Evolutionary conservation across 2,888 invertebrate species (phyloP).

Genomic region (Cantharis rustica): DNA sequence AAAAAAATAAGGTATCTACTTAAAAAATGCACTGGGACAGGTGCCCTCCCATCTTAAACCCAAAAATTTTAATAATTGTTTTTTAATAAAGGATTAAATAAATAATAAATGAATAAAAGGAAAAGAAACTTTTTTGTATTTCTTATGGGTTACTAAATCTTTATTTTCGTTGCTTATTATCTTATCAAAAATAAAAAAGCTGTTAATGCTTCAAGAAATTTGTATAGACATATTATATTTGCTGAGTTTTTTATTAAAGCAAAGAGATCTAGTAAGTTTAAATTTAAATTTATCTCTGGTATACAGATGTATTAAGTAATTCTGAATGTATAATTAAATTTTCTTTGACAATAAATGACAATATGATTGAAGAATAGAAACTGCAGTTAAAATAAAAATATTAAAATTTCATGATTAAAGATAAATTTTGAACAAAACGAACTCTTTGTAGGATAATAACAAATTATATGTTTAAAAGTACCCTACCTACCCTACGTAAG

Average conservation of each 20-base stretch:
- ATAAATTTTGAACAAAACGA: neutral
- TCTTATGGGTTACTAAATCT: no score
- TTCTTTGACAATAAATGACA: neutral
- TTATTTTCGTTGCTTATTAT: no score
- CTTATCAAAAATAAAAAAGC: no score
- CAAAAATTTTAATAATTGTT: no score
- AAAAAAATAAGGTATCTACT: no score
- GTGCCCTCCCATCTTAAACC: no score
- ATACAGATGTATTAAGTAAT: neutral
- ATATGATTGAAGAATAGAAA: neutral
- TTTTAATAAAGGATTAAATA: no score
- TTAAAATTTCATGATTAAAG: neutral
- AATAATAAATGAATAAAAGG: no score
- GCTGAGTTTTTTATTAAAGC: neutral
- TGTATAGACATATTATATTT: no score
- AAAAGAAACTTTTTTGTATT: no score
- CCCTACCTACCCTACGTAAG: neutral
- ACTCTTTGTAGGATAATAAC: neutral
- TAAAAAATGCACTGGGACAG: no score
- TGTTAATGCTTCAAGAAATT: no score
- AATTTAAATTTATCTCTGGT: neutral
- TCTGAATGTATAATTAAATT: neutral
- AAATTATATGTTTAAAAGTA: neutral
- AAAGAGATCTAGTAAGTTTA: neutral
- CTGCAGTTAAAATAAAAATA: neutral